Conservation (phyloP, 2,113 vertebrate genomes). For the Chlorocebus sabaeus region DNA sequence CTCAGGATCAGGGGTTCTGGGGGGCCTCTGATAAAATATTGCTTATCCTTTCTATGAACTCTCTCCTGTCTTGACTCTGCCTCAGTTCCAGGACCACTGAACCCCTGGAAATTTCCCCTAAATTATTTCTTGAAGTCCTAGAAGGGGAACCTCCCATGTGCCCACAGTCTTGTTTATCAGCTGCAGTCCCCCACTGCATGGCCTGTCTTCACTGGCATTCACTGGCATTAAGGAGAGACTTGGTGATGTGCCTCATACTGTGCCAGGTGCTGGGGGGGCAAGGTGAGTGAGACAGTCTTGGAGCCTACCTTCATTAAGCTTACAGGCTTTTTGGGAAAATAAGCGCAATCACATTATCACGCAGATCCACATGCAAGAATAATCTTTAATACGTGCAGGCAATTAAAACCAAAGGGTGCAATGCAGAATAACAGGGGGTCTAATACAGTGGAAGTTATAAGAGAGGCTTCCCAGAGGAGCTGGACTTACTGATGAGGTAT, state of each 20-base stretch:
- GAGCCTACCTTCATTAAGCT: background rate
- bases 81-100: background rate
- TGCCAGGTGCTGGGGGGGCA: background rate
- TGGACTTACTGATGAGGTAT: background rate
- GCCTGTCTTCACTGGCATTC: background rate
- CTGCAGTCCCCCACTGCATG: background rate
- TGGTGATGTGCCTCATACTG: accelerated
- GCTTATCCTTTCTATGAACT: background rate
- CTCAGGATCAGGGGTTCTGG: background rate
- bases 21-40: background rate
- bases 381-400: background rate
- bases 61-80: background rate
- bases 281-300: background rate
- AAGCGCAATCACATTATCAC: background rate
- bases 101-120: background rate
- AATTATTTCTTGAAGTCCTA: background rate
- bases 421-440: background rate
- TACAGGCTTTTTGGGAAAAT: background rate
- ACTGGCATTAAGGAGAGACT: background rate
- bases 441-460: background rate
- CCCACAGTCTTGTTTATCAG: background rate
- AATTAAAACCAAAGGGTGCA: background rate
- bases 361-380: background rate
- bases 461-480: background rate
- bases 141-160: background rate